phyloP scores from a whole-genome alignment of 2,113 vertebrate species.

The Mola mola region DNA sequence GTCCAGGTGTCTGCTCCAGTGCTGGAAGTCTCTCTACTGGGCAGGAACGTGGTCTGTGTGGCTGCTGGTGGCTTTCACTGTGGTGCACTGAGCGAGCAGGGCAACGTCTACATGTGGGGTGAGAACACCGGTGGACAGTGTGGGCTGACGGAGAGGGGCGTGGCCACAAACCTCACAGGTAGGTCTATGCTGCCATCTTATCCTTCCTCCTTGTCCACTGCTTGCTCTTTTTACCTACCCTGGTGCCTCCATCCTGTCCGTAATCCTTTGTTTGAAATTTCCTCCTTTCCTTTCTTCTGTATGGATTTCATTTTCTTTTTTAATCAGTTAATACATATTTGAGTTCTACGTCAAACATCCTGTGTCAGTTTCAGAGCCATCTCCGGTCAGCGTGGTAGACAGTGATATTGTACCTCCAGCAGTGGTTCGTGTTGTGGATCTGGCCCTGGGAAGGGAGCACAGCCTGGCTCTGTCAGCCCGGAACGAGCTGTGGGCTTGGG shows the following conservation, averaged over 20 bases:
- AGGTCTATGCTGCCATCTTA: background rate
- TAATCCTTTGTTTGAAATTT: background rate
- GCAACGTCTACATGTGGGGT: conserved; percentile 93
- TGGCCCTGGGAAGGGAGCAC: conserved; percentile 93
- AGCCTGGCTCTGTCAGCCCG: conserved; percentile 90
- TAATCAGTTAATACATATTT: background rate
- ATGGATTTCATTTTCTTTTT: background rate
- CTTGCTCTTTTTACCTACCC: background rate
- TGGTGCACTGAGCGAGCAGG: conserved; percentile 88
- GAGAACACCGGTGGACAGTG: conserved; percentile 94
- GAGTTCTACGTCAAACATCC: background rate
- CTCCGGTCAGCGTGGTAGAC: conserved; percentile 85
- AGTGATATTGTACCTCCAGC: conserved; percentile 83
- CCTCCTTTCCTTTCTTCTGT: too few species aligned
- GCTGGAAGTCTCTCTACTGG: conserved; percentile 85
- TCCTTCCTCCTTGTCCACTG: background rate
- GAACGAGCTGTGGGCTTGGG: conserved; percentile 97
- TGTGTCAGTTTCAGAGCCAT: conserved; percentile 83
- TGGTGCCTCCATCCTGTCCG: background rate
- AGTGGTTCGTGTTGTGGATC: conserved; percentile 84
- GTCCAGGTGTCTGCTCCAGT: conserved; percentile 75
- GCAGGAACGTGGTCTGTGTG: conserved; percentile 83
- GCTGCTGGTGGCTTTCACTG: conserved; percentile 92
- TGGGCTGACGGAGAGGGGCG: conserved; percentile 77
- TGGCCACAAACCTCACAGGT: conserved; percentile 55